Conservation (phyloP, 1,140 invertebrate species). For the Agrilus planipennis region DNA sequence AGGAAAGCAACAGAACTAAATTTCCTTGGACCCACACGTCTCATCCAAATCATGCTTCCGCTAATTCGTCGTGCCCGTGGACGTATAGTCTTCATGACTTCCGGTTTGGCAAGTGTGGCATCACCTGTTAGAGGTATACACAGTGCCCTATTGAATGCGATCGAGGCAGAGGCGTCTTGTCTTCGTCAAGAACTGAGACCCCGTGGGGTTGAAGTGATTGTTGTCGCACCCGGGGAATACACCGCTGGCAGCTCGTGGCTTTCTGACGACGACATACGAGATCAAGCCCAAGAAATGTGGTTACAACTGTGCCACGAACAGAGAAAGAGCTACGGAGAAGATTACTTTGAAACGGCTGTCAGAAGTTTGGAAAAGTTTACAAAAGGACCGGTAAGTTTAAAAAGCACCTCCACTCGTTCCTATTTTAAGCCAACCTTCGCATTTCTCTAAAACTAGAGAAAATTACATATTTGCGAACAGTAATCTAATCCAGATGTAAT, state of each 20-base stretch:
- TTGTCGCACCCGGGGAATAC: conserved; percentile 74
- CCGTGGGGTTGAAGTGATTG: conserved; percentile 57
- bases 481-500: neutral
- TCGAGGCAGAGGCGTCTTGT: conserved; percentile 71
- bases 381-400: conserved; percentile 44
- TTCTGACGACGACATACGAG: conserved; percentile 53
- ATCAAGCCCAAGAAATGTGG: conserved; percentile 73
- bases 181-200: conserved; percentile 67
- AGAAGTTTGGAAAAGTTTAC: conserved; percentile 64
- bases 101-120: conserved; percentile 61
- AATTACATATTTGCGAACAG: neutral
- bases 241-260: conserved; percentile 65
- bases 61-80: conserved; percentile 61
- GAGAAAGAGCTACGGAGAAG: conserved; percentile 62
- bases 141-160: conserved; percentile 59
- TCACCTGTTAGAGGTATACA: conserved; percentile 68
- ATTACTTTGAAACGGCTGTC: conserved; percentile 68
- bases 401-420: neutral
- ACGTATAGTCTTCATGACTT: conserved; percentile 53
- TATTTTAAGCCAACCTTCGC: neutral
- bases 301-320: conserved; percentile 59
- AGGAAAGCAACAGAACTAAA: conserved; percentile 64
- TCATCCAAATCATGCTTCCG: conserved; percentile 70
- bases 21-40: conserved; percentile 58
- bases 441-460: too few relatives aligned